phyloP scores from a whole-genome alignment of 2,797 vertebrate species.

The Pogoniulus pusillus region DNA sequence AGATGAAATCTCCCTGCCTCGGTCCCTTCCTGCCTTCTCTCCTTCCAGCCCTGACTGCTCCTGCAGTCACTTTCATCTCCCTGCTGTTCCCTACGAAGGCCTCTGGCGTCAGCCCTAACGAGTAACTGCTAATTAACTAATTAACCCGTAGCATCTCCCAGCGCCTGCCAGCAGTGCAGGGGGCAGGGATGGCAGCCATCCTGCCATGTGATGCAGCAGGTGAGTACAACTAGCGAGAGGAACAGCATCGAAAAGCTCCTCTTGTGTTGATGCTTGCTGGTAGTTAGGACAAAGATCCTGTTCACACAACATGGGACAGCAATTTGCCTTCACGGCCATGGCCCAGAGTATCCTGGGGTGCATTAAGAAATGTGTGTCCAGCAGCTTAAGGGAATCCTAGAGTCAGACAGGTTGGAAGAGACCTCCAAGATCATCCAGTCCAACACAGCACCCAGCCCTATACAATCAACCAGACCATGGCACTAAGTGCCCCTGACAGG shows the following conservation, averaged over 20 bases:
- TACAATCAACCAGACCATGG: too few relatives aligned
- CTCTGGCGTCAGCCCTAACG: background rate
- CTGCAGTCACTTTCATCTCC: background rate
- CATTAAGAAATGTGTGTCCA: too few relatives aligned
- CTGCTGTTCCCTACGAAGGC: background rate
- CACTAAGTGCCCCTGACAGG: too few relatives aligned
- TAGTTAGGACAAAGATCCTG: background rate
- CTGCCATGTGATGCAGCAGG: background rate
- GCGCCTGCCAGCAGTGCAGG: fast-evolving
- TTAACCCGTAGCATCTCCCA: background rate
- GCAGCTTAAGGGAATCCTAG: too few relatives aligned
- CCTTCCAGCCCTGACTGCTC: fast-evolving
- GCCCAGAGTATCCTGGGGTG: too few relatives aligned
- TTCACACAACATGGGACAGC: background rate
- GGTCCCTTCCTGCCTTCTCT: background rate
- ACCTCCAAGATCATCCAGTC: too few relatives aligned
- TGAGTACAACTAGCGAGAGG: background rate
- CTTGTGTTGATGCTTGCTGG: fast-evolving
- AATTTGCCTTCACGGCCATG: too few relatives aligned
- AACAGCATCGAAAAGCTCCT: background rate
- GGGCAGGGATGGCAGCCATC: background rate
- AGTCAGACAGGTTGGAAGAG: too few relatives aligned
- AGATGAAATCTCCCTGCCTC: background rate
- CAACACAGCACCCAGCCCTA: too few relatives aligned
- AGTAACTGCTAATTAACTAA: background rate